phyloP scores from a whole-genome alignment of 2,888 invertebrate genomes.

The Yponomeuta evonymella region DNA sequence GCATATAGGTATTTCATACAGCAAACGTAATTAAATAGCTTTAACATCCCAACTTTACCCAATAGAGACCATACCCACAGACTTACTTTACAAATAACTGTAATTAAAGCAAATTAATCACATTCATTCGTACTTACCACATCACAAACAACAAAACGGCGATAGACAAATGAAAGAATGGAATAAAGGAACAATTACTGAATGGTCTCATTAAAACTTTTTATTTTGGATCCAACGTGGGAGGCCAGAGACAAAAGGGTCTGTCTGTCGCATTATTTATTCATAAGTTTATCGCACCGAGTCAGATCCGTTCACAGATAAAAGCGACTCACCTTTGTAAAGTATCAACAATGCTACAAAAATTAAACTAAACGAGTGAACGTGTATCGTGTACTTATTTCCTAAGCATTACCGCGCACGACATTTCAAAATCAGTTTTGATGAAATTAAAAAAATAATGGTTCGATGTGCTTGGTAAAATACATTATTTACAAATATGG shows the following conservation, averaged over 20 bases:
- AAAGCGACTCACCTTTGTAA: slow-evolving; percentile 36
- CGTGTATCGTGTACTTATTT: too few relatives aligned
- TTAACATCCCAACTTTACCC: too few relatives aligned
- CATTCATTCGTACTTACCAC: not conserved
- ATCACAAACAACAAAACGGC: not conserved
- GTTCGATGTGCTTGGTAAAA: too few relatives aligned
- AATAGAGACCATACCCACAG: too few relatives aligned
- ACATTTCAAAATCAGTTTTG: too few relatives aligned
- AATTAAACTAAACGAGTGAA: not conserved
- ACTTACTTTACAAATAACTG: not conserved
- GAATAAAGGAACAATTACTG: slow-evolving; percentile 17
- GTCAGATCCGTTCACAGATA: slow-evolving; percentile 29
- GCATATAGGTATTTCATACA: too few relatives aligned
- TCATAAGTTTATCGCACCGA: slow-evolving; percentile 25
- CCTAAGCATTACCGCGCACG: too few relatives aligned
- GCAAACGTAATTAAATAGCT: too few relatives aligned
- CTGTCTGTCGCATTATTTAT: slow-evolving; percentile 31
- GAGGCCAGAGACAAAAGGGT: slow-evolving; percentile 40
- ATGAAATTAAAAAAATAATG: too few relatives aligned
- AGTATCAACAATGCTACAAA: slow-evolving; percentile 15
- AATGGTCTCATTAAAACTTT: slow-evolving; percentile 38
- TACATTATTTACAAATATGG: too few relatives aligned
- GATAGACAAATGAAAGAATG: slow-evolving; percentile 9
- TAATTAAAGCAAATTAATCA: slow-evolving; percentile 4
- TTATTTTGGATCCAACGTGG: slow-evolving; percentile 39